phyloP scores from a whole-genome alignment of 2,888 invertebrate species.

The Strigamia maritima region DNA sequence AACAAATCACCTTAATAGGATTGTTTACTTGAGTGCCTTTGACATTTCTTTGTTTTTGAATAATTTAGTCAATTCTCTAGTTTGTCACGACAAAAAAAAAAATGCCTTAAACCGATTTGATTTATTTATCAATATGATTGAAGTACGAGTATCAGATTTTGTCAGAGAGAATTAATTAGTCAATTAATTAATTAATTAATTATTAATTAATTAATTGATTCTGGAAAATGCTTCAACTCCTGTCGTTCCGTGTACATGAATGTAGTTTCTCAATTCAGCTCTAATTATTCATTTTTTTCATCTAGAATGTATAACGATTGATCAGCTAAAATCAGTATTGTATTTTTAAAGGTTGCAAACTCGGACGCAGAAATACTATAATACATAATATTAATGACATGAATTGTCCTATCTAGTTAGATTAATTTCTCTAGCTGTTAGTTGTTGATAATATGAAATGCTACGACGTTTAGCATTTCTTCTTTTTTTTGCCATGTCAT shows the following conservation, averaged over 20 bases:
- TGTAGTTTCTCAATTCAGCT: not conserved
- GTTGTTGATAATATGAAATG: not conserved
- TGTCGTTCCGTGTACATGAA: not conserved
- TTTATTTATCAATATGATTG: too few relatives aligned
- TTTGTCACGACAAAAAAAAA: not conserved
- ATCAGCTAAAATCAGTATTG: not conserved
- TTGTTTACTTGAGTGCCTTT: not conserved
- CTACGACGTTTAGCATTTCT: not conserved
- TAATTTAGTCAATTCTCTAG: not conserved
- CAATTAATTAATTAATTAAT: too few relatives aligned
- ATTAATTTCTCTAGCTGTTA: not conserved
- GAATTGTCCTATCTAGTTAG: not conserved
- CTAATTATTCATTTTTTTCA: not conserved
- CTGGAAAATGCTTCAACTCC: not conserved
- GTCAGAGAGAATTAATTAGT: not conserved
- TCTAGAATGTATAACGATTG: not conserved
- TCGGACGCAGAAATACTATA: too few relatives aligned
- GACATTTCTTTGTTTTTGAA: not conserved
- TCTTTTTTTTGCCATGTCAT: conserved; percentile 5
- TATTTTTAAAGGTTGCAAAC: not conserved
- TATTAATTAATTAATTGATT: not conserved
- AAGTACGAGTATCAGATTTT: not conserved
- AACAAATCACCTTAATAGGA: not conserved
- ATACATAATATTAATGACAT: not conserved
- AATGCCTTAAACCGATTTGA: not conserved